Percentiles rank a stretch among this genome's conserved stretches.
Conservation (phyloP, 2,888 invertebrate genomes). For the Drosophila borealis region DNA sequence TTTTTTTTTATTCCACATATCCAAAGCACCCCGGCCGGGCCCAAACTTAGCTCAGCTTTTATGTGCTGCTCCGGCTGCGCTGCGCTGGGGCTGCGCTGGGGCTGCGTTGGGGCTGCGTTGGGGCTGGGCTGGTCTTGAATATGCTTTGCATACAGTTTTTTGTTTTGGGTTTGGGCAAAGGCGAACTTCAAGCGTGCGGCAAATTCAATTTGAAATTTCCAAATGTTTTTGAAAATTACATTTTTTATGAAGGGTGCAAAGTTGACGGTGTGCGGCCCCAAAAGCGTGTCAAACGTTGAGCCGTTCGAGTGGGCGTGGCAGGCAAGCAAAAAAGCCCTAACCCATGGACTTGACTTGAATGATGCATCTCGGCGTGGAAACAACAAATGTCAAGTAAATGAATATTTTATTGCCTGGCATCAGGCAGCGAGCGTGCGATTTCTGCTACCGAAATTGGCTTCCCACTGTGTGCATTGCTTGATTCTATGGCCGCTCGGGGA, state of each 20-base stretch:
- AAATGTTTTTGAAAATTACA: conserved; percentile 78
- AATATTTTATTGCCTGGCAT: conserved; percentile 70
- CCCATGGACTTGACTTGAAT: conserved; percentile 51
- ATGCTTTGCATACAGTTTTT: conserved; percentile 50
- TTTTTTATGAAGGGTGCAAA: conserved; percentile 74
- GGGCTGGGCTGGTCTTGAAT: conserved; percentile 26
- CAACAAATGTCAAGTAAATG: conserved; percentile 67
- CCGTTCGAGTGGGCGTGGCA: conserved; percentile 13
- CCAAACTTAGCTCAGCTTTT: conserved; percentile 21
- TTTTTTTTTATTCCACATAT: conserved; percentile 14
- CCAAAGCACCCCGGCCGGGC: neutral
- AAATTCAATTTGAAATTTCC: conserved; percentile 80
- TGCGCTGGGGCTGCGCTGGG: neutral
- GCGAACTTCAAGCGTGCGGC: conserved; percentile 70
- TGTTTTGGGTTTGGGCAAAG: neutral
- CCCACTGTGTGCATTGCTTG: conserved; percentile 59
- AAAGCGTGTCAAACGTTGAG: conserved; percentile 50
- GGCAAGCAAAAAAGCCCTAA: conserved; percentile 6
- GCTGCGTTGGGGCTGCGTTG: neutral
- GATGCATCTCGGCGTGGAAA: conserved; percentile 59
- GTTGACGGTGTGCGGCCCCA: conserved; percentile 35
- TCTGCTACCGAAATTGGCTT: conserved; percentile 65
- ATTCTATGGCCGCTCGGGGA: conserved; percentile 60
- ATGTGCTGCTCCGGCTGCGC: conserved; percentile 16
- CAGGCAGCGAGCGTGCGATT: conserved; percentile 16